Evolutionary conservation across 2,797 vertebrate species (phyloP).

Genomic region (Sebastes matsubarae): DNA sequence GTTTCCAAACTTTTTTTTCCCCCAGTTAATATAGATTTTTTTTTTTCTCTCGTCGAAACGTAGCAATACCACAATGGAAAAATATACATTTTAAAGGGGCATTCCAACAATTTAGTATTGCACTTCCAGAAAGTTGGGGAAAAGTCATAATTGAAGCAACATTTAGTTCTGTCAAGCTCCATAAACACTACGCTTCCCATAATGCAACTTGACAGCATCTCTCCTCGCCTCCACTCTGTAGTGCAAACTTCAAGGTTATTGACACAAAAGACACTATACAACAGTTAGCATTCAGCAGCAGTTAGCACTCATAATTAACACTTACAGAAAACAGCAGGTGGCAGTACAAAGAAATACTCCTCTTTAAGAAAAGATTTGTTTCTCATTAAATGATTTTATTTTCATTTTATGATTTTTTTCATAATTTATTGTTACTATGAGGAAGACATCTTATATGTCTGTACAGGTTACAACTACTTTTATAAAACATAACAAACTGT

Average conservation of each 20-base stretch:
- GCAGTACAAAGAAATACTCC: not conserved
- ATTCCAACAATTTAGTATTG: no score
- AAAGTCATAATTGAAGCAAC: not conserved
- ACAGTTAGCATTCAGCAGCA: not conserved
- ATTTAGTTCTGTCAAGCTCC: not conserved
- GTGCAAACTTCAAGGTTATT: no score
- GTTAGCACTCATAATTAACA: not conserved
- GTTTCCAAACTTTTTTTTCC: no score
- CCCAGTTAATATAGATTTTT: no score
- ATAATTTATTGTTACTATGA: not conserved
- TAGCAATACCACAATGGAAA: no score
- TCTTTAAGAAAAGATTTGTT: not conserved
- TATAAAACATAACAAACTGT: not conserved
- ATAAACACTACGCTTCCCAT: not conserved
- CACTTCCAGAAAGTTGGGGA: no score
- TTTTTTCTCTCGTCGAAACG: no score
- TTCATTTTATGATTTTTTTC: not conserved
- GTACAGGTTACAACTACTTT: not conserved
- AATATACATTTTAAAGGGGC: no score
- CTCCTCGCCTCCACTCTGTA: not conserved
- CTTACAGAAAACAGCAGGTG: not conserved
- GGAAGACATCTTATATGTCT: not conserved
- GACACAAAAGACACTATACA: no score
- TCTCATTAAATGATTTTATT: no score
- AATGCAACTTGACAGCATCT: not conserved